Evolutionary conservation across 2,113 vertebrate species (phyloP).

Genomic region (Melanerpes formicivorus): DNA sequence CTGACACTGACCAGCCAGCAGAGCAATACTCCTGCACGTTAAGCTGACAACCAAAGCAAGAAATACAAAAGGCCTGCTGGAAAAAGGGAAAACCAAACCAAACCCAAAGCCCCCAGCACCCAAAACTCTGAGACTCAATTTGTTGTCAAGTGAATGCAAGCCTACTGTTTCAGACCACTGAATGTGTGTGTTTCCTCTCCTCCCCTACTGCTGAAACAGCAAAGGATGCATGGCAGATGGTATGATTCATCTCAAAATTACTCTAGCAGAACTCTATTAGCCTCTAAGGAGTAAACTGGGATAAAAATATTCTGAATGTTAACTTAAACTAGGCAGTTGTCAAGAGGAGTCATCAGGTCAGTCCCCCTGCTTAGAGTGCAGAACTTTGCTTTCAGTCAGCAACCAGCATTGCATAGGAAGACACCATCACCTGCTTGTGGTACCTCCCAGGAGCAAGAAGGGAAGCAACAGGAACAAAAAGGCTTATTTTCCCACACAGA

Average conservation of each 20-base stretch:
- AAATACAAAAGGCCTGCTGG: not conserved
- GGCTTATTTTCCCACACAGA: not conserved
- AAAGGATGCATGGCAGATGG: slow-evolving; percentile 54
- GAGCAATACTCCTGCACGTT: not conserved
- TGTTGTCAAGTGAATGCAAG: not conserved
- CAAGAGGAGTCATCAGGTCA: slow-evolving; percentile 19
- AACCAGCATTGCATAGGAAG: not conserved
- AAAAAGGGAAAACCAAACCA: not conserved
- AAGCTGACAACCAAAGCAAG: not conserved
- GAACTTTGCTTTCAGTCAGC: slow-evolving; percentile 33
- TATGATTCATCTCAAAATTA: slow-evolving; percentile 69
- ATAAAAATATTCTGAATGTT: slow-evolving; percentile 59
- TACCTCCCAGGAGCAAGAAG: not conserved
- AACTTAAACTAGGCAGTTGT: slow-evolving; percentile 50
- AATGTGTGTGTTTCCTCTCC: not conserved
- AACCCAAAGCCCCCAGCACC: too few species aligned
- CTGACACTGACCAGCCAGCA: not conserved
- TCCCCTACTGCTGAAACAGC: slow-evolving; percentile 47
- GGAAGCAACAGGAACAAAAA: not conserved
- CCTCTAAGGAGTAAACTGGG: slow-evolving; percentile 60
- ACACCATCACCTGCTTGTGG: not conserved
- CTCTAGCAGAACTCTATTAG: slow-evolving; percentile 59
- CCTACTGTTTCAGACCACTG: not conserved
- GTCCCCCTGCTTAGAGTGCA: slow-evolving; percentile 37
- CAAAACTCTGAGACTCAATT: not conserved